Base-by-base conservation (phyloP, 1,140 invertebrate species). In the Drosophila arizonae region DNA sequence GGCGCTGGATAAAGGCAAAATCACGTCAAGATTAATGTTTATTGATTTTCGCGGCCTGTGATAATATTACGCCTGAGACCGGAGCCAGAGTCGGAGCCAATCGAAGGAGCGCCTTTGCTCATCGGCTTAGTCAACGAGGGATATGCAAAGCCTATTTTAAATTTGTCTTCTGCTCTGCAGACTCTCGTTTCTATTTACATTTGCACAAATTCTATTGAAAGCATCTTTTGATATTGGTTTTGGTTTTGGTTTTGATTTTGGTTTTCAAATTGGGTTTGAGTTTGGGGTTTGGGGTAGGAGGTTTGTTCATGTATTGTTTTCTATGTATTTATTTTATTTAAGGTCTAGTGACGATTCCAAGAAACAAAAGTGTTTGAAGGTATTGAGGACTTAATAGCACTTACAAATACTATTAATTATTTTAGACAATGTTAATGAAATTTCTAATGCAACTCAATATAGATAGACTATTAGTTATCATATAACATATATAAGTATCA, bases 1-100 rank as follows among this genome's bases (percentile, higher is more conserved):
- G 80, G 77, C 77, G 55, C 57, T 30, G 82, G 84, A 87, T 88
- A 73, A 74, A 77, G 84, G 72, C 79, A 73, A 88, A 88, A 88
- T 87, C 82, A 85, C 82, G 67, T 65, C 64, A 87, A 87, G 84
- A 87, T 87, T 87, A 87, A 87, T 87, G 84, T 69, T 82, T 88
- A 87, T 87, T 87, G 82, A 87, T 87, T 87, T 87, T 87, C 65
- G 61, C 66, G 72, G 65, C 60, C 63, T 60, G 15, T 72, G 76
- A 82, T 88, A 87, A 88, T 87, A 76, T 77, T 73, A 17, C 21
- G 54, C 41, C 33, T 74, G 75, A 41, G 60, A 61, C 24, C 57
- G 51, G 28, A 30, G 11, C 10, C 54, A 41, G 15, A 21, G 11
- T 5, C 54, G 24, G 15, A 21, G 55, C 65, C 65, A 77, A 68